These are phyloP conservation scores for Cistogaster globosa DNA, from an alignment of 2,888 invertebrate genomes.

Conservation along the genomic window DNA sequence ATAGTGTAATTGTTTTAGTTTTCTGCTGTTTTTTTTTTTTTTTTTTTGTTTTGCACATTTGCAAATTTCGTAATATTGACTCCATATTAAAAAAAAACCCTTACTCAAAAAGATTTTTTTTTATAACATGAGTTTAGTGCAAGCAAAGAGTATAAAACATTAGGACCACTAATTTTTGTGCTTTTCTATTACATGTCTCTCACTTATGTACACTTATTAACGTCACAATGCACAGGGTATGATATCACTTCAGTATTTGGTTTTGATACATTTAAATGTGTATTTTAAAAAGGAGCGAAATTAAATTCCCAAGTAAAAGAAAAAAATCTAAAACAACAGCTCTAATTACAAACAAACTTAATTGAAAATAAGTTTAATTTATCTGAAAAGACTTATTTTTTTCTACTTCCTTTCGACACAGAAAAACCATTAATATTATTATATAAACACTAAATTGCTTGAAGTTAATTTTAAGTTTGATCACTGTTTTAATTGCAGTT, in stretches of 20 bases:
- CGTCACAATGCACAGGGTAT: background rate
- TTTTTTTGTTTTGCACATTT: constrained; percentile 7
- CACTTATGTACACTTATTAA: background rate
- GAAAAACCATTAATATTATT: too few relatives aligned
- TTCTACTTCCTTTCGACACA: too few relatives aligned
- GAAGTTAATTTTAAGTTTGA: too few relatives aligned
- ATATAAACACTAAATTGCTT: too few relatives aligned
- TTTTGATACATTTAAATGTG: background rate
- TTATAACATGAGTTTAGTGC: constrained; percentile 11
- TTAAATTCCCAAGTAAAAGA: too few relatives aligned
- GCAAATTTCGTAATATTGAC: constrained; percentile 67
- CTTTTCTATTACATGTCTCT: constrained; percentile 26
- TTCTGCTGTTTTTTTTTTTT: constrained; percentile 30
- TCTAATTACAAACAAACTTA: too few relatives aligned
- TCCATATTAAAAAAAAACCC: constrained; percentile 63
- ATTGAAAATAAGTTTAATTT: too few relatives aligned
- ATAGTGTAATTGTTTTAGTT: constrained; percentile 13
- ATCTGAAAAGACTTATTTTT: too few relatives aligned
- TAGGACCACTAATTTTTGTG: constrained; percentile 8
- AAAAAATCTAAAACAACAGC: too few relatives aligned
- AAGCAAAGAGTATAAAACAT: constrained; percentile 21
- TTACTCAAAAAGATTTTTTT: background rate
- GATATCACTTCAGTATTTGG: background rate
- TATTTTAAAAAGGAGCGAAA: too few relatives aligned
- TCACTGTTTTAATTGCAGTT: too few relatives aligned